Conservation (phyloP, 2,797 vertebrate species). For the Dermochelys coriacea region DNA sequence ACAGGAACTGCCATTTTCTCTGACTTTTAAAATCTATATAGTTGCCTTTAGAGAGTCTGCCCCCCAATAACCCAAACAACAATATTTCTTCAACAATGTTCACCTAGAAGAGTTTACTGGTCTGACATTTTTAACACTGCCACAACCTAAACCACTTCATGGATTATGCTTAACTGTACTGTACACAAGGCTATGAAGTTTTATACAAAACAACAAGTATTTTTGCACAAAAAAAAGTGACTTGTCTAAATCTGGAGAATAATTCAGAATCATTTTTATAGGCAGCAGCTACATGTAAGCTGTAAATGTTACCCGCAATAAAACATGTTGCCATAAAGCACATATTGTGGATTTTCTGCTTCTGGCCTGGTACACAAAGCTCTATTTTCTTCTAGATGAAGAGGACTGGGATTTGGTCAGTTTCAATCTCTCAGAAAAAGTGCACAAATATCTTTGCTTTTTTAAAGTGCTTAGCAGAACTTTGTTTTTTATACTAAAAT, state of each 20-base stretch:
- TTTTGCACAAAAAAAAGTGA: constrained; percentile 69
- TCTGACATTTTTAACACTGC: constrained; percentile 75
- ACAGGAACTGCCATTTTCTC: constrained; percentile 65
- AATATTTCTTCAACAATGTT: constrained; percentile 72
- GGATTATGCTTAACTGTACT: constrained; percentile 82
- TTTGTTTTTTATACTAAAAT: constrained; percentile 28
- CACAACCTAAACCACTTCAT: constrained; percentile 76
- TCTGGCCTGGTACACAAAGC: constrained; percentile 73
- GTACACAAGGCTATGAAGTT: constrained; percentile 86
- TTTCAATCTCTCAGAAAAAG: constrained; percentile 37
- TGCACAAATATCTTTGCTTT: constrained; percentile 23
- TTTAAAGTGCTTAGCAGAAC: constrained; percentile 69
- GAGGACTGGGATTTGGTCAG: constrained; percentile 58
- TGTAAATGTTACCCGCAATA: constrained; percentile 80
- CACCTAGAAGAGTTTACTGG: constrained; percentile 69
- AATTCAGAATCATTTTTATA: constrained; percentile 68
- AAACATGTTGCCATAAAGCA: constrained; percentile 77
- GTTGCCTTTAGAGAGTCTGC: constrained; percentile 82
- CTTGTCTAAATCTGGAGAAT: constrained; percentile 71
- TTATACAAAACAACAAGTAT: constrained; percentile 84
- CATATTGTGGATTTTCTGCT: constrained; percentile 75
- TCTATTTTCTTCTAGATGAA: constrained; percentile 56
- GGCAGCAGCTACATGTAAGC: constrained; percentile 80
- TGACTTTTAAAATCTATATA: constrained; percentile 76
- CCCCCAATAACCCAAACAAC: constrained; percentile 79